phyloP scores from a whole-genome alignment of 2,888 invertebrate genomes.

The Temnothorax unifasciatus region DNA sequence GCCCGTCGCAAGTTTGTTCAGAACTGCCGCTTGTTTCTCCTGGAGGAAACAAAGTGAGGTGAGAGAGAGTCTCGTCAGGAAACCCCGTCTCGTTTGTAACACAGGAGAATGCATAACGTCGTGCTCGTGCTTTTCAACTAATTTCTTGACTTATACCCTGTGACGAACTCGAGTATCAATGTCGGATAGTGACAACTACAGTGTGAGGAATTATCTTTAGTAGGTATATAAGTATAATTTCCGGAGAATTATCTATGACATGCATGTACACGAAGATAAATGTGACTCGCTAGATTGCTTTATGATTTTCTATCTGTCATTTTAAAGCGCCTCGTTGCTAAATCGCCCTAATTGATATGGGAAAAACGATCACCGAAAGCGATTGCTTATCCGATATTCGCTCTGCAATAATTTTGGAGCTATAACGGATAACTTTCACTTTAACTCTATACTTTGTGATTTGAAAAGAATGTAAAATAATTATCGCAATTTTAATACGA shows the following conservation, averaged over 20 bases:
- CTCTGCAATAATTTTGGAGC: background rate
- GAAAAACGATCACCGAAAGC: background rate
- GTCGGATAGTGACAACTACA: slow-evolving; percentile 20
- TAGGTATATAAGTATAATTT: slow-evolving; percentile 17
- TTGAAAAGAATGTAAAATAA: background rate
- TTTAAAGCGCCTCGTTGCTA: slow-evolving; percentile 7
- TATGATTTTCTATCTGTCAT: background rate
- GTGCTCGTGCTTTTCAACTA: slow-evolving; percentile 29
- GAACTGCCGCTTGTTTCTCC: slow-evolving; percentile 35
- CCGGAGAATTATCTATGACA: background rate
- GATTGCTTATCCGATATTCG: background rate
- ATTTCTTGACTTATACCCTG: slow-evolving; percentile 40
- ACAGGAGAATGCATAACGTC: slow-evolving; percentile 1
- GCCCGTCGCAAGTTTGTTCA: slow-evolving; percentile 41
- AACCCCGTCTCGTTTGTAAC: slow-evolving; percentile 41
- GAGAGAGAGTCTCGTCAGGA: slow-evolving; percentile 35
- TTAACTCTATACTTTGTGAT: background rate
- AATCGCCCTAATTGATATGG: background rate
- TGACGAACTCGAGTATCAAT: slow-evolving; percentile 29
- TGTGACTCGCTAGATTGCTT: slow-evolving; percentile 16
- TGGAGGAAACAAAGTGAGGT: slow-evolving; percentile 12
- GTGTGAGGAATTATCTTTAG: slow-evolving; percentile 19
- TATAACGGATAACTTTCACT: background rate
- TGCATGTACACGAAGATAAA: background rate
- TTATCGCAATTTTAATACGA: background rate